Conservation (phyloP, 2,888 invertebrate genomes). For the Agrotis segetum region DNA sequence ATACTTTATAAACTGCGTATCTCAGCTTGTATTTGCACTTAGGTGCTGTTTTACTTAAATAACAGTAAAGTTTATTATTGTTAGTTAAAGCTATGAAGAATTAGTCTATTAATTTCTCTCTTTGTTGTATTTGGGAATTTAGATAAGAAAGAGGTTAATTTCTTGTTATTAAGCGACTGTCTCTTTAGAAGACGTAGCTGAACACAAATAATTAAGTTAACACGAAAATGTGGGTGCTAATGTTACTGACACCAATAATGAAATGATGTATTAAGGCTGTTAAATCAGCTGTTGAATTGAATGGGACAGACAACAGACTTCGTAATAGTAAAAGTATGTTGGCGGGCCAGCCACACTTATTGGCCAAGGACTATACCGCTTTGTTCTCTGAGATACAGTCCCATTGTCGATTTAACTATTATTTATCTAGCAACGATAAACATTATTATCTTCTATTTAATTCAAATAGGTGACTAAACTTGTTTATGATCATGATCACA, state of each 20-base stretch:
- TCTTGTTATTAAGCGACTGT: not conserved
- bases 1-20: slow-evolving; percentile 48
- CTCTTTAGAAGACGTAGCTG: not conserved
- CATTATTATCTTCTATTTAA: slow-evolving; percentile 57
- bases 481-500: slow-evolving; percentile 49
- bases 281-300: slow-evolving; percentile 70
- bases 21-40: slow-evolving; percentile 34
- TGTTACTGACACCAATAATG: slow-evolving; percentile 40
- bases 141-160: slow-evolving; percentile 6
- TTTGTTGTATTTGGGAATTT: slow-evolving; percentile 22
- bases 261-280: slow-evolving; percentile 46
- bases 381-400: slow-evolving; percentile 75
- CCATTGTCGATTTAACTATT: slow-evolving; percentile 66
- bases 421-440: slow-evolving; percentile 61
- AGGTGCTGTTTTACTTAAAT: slow-evolving; percentile 36
- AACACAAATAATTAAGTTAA: slow-evolving; percentile 14
- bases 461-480: slow-evolving; percentile 48
- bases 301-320: slow-evolving; percentile 67
- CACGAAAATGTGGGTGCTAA: slow-evolving; percentile 41
- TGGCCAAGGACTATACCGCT: slow-evolving; percentile 84
- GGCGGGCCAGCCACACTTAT: slow-evolving; percentile 72
- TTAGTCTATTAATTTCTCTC: not conserved
- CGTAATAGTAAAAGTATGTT: slow-evolving; percentile 82
- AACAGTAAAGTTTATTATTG: slow-evolving; percentile 47
- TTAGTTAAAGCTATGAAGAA: slow-evolving; percentile 7